Evolutionary conservation across 2,797 vertebrate genomes (phyloP).

Genomic region (Acanthopagrus latus): DNA sequence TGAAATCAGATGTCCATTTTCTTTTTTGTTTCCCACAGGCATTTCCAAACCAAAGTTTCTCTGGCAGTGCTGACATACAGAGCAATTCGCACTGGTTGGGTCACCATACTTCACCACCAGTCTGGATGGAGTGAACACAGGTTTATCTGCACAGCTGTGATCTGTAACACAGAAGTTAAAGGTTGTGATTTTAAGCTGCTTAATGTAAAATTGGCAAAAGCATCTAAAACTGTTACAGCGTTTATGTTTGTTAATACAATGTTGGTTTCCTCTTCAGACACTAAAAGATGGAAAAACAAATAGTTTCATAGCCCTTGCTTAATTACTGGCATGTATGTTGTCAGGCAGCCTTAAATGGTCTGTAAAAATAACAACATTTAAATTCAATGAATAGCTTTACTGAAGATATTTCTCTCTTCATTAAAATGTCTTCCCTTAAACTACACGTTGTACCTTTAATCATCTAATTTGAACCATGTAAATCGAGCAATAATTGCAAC

Average conservation of each 20-base stretch:
- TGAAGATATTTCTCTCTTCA: too few species aligned
- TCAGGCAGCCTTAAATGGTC: too few species aligned
- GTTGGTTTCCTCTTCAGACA: background rate
- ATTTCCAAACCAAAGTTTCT: background rate
- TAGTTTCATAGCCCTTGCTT: too few species aligned
- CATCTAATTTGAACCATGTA: background rate
- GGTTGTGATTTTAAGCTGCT: background rate
- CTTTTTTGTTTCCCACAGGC: rapidly evolving
- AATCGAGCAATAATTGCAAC: rapidly evolving
- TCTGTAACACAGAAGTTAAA: slow-evolving; percentile 19
- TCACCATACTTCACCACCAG: slow-evolving; percentile 48
- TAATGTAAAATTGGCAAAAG: background rate
- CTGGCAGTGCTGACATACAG: background rate
- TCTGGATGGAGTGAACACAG: slow-evolving; percentile 39
- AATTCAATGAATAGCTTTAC: too few species aligned
- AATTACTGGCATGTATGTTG: too few species aligned
- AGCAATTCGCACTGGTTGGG: slow-evolving; percentile 9
- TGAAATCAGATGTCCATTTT: rapidly evolving
- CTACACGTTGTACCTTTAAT: too few species aligned
- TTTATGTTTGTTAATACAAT: background rate
- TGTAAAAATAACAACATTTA: too few species aligned
- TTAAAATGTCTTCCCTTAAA: too few species aligned
- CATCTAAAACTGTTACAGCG: background rate
- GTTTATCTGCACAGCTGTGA: background rate
- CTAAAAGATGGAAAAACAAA: too few species aligned